These are phyloP conservation scores for Enteromius radiatus DNA, from an alignment of 2,797 vertebrate species.

Conservation along the genomic window DNA sequence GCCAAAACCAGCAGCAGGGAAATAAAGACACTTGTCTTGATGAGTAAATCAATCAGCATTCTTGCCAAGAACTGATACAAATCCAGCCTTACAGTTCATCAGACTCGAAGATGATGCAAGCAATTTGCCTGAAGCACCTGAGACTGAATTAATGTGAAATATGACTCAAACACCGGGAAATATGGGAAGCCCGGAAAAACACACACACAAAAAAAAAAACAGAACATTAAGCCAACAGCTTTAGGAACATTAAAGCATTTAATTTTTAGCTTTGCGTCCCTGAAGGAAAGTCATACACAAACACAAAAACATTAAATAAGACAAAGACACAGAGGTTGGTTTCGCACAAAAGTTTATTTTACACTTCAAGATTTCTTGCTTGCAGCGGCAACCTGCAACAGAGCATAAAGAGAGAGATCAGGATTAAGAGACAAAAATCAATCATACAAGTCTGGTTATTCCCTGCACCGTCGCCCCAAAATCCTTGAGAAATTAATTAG, in stretches of 20 bases:
- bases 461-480: neutral
- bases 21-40: conserved; percentile 21
- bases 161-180: neutral
- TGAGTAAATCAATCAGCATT: conserved; percentile 24
- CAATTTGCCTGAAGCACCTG: neutral
- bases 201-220: too few relatives aligned
- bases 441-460: neutral
- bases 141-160: neutral
- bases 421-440: conserved; percentile 1
- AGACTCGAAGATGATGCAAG: neutral
- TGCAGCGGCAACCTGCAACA: conserved; percentile 78
- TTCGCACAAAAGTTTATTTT: conserved; percentile 80
- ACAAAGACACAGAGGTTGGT: conserved; percentile 46
- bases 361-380: conserved; percentile 79
- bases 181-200: neutral
- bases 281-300: neutral
- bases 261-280: neutral
- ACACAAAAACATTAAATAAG: conserved; percentile 45
- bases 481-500: conserved; percentile 30
- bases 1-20: conserved; percentile 29
- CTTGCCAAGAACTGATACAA: conserved; percentile 4
- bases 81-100: conserved; percentile 1
- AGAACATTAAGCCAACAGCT: neutral
- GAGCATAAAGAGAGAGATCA: conserved; percentile 13
- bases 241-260: neutral